Evolutionary conservation across 2,888 invertebrate genomes (phyloP).

Genomic region (Leptopterna dolabrata): DNA sequence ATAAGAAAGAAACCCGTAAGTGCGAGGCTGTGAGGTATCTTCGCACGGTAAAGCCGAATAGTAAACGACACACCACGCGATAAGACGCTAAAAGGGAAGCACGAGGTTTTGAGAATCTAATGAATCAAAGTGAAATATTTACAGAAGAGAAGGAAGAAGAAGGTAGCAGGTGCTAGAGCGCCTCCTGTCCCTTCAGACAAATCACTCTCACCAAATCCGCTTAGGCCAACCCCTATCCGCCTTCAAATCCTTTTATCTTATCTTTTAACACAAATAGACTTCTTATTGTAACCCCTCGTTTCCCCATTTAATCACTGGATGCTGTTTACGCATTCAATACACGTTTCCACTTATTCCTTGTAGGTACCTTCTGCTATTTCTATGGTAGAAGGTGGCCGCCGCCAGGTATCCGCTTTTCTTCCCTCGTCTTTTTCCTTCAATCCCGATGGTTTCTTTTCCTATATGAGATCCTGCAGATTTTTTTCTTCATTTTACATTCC

Average conservation of each 20-base stretch:
- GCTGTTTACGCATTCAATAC: conserved; percentile 34
- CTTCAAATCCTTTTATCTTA: conserved; percentile 41
- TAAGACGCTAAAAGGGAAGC: not conserved
- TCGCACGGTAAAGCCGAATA: not conserved
- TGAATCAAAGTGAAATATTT: conserved; percentile 46
- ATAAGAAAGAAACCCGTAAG: too few species aligned
- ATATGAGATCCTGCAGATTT: conserved; percentile 15
- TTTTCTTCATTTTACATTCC: not conserved
- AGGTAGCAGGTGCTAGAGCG: conserved; percentile 32
- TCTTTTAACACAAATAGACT: conserved; percentile 46
- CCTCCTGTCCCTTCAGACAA: conserved; percentile 31
- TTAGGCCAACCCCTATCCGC: conserved; percentile 14
- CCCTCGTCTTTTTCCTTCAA: not conserved
- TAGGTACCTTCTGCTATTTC: not conserved
- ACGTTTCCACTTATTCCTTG: conserved; percentile 22
- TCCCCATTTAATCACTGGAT: conserved; percentile 6
- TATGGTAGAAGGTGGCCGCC: not conserved
- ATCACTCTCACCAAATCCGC: conserved; percentile 40
- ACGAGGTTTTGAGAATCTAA: conserved; percentile 13
- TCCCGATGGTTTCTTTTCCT: conserved; percentile 18
- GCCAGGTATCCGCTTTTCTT: not conserved
- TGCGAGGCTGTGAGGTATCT: not conserved
- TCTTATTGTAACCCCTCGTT: conserved; percentile 40
- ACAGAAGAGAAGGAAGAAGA: not conserved
- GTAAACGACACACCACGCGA: not conserved